Base-by-base conservation (phyloP, 1,140 invertebrate species). In the Diachasmimorpha longicaudata region DNA sequence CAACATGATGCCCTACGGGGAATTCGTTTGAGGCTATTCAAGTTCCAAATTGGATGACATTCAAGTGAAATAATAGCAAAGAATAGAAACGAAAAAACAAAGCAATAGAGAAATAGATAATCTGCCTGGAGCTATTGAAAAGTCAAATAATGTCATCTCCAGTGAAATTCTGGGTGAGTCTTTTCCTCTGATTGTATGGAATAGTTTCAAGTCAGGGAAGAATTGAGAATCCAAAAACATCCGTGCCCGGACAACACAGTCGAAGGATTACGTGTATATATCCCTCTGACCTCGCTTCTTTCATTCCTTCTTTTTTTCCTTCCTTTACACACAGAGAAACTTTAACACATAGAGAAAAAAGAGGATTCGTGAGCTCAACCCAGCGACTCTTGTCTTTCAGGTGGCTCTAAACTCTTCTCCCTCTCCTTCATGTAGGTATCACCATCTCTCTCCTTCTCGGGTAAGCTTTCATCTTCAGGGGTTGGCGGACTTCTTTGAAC, bases 241-340 rank as follows among this genome's bases (percentile, higher is more conserved):
- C 68, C 78, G 78, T 79, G 78, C 74, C 31, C 71, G 55, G 58
- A 52, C 70, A 77, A 76, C 74, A 13, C 58, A 70, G 58, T 74
- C 74, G 73, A 71, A 77, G 78, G 78, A 79, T 79, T 79, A 79
- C 69, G 52, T 67, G 23, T 52, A 70, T 44, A 66, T 74, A 72
- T 55, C 73, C 72, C 71, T 70, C 58, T 73, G 72, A 77, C 76
- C 70, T 79, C 72, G 72, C 58, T 58, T 70, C 73, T 72, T 70
- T 52, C 21, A 46, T 72, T 69, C n/a, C 37, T 23, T 52, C 14
- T 69, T 68, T 52, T 21, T 66, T 66, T 66, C 31, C 36, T 68
- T 19, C n/a, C n/a, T n/a, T n/a, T n/a, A n/a, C n/a, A n/a, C n/a
- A n/a, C n/a, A n/a, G n/a, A n/a, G n/a, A n/a, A 68, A 16, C 36